phyloP scores from a whole-genome alignment of 2,888 invertebrate genomes.

The Drosophila melanosoma region DNA sequence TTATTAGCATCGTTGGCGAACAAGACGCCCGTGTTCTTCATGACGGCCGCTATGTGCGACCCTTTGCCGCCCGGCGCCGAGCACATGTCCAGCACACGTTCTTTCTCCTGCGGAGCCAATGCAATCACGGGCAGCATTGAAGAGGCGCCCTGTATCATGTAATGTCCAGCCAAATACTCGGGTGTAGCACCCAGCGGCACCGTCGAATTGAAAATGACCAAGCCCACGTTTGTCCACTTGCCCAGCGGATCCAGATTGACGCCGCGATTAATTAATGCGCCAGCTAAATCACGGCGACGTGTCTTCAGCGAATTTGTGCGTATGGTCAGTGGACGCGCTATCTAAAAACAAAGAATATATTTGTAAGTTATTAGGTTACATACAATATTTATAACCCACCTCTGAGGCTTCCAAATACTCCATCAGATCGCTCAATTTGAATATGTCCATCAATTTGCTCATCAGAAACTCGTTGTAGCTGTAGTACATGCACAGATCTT shows the following conservation, averaged over 20 bases:
- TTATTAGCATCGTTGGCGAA: conserved; percentile 98
- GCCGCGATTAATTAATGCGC: conserved; percentile 97
- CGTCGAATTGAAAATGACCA: conserved; percentile 97
- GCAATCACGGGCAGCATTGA: conserved; percentile 99
- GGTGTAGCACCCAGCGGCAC: conserved; percentile 99
- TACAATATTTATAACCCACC: conserved; percentile 84
- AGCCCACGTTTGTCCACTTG: conserved; percentile 99
- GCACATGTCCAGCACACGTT: conserved; percentile 97
- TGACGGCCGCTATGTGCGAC: conserved; percentile 97
- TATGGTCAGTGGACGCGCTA: conserved; percentile 96
- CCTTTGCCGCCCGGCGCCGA: conserved; percentile 99
- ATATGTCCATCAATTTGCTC: conserved; percentile 95
- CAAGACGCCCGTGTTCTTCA: conserved; percentile 98
- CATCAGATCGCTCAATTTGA: conserved; percentile 93
- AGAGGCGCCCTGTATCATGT: conserved; percentile 98
- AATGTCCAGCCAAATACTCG: conserved; percentile 99
- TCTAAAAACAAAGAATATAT: conserved; percentile 48
- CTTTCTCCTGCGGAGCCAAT: conserved; percentile 97
- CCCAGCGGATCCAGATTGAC: conserved; percentile 99
- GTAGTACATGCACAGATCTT: conserved; percentile 96
- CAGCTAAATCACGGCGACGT: conserved; percentile 95
- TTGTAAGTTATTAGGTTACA: neutral
- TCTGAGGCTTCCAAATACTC: conserved; percentile 99
- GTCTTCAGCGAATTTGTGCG: conserved; percentile 98
- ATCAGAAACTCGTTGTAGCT: conserved; percentile 98